A percentile compares a stretch with the other conserved stretches of the same genome.
phyloP scores from a whole-genome alignment of 2,888 invertebrate species.

The Eledone cirrhosa region DNA sequence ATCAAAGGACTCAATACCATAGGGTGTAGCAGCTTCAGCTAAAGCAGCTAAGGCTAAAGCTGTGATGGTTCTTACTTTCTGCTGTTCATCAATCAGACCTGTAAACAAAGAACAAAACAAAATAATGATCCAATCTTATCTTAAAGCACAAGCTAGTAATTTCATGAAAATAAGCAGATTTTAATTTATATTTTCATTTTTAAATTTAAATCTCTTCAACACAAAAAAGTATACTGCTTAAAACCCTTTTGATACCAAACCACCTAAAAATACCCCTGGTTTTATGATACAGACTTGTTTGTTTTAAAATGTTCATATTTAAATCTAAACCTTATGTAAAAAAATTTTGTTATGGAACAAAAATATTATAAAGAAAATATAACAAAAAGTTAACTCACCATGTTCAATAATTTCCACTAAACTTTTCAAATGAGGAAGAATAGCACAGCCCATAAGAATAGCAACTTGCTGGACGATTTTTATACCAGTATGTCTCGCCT shows the following conservation, averaged over 20 bases:
- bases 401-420: constrained; percentile 99
- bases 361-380: background rate
- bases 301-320: too few relatives aligned
- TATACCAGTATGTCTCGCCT: constrained; percentile 94
- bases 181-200: too few relatives aligned
- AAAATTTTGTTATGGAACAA: too few relatives aligned
- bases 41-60: constrained; percentile 97
- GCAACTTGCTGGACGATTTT: constrained; percentile 99
- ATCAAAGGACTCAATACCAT: constrained; percentile 99
- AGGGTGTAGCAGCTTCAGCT: constrained; percentile 98
- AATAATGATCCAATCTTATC: too few relatives aligned
- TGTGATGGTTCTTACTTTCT: constrained; percentile 98
- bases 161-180: too few relatives aligned
- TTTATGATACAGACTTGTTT: too few relatives aligned
- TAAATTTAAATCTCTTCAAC: too few relatives aligned
- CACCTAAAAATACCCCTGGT: too few relatives aligned
- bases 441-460: constrained; percentile 99
- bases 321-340: too few relatives aligned
- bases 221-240: too few relatives aligned
- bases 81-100: constrained; percentile 96
- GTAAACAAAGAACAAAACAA: constrained; percentile 31
- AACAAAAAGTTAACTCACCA: constrained; percentile 71
- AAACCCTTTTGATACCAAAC: too few relatives aligned
- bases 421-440: constrained; percentile 95
- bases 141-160: too few relatives aligned